Percentiles rank a stretch among this genome's conserved stretches.
These are phyloP conservation scores for Odontothrips loti DNA, from an alignment of 2,888 invertebrate species.

Conservation along the genomic window DNA sequence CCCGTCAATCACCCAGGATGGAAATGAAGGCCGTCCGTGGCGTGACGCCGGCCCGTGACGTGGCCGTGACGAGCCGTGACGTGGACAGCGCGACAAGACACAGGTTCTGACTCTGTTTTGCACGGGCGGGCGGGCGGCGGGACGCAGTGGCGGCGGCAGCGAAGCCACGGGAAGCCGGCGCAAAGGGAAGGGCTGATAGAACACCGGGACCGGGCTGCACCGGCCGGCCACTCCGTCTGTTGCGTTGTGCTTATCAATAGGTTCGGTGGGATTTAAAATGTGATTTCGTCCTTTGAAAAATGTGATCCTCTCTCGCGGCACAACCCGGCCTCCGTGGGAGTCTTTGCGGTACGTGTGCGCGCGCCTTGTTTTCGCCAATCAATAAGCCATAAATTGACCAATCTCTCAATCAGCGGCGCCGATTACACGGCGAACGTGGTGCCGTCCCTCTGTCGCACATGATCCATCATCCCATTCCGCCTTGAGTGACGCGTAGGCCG, in stretches of 20 bases:
- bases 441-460: not conserved
- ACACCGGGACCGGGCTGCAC: too few species aligned
- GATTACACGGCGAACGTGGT: not conserved
- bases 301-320: not conserved
- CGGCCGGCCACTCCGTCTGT: too few species aligned
- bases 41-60: not conserved
- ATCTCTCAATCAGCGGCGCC: conserved; percentile 4
- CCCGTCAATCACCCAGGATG: not conserved
- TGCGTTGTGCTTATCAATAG: too few species aligned
- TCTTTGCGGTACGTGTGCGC: not conserved
- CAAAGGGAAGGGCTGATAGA: too few species aligned
- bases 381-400: conserved; percentile 19
- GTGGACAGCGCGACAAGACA: not conserved
- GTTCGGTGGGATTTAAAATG: too few species aligned
- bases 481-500: not conserved
- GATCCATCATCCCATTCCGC: conserved; percentile 4
- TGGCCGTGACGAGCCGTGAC: not conserved
- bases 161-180: too few species aligned
- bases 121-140: not conserved
- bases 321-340: too few species aligned
- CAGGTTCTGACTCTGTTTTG: conserved; percentile 19
- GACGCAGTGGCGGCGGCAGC: not conserved
- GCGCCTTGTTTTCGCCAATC: conserved; percentile 12
- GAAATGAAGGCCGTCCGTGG: not conserved
- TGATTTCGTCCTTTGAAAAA: too few species aligned